Evolutionary conservation across 2,888 invertebrate species (phyloP), one percentile per base, ranked within the genome.

Genomic region (Drosophila bunnanda): DNA sequence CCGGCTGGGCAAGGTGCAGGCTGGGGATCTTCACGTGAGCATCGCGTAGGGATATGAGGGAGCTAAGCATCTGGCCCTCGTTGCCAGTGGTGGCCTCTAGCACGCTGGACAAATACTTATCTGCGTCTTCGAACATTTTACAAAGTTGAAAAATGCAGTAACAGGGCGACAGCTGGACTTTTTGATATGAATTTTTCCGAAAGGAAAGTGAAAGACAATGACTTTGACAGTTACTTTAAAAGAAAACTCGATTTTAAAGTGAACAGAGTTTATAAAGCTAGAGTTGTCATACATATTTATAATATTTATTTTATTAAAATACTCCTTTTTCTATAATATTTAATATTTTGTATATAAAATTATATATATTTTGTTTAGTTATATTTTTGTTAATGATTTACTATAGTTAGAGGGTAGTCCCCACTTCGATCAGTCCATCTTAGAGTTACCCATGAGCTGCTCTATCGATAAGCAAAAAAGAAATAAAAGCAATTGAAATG

Each of bases 401-500:
- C 4, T 25, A 25, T 25, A n/a, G n/a, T n/a, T n/a, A n/a, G n/a
- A 52, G 53, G 28, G 58, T 54, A 55, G 12, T 5, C 2, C 2
- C 1, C n/a, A 9, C 13, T 25, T 57, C 57, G 6, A 34, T 34
- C 10, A 34, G 25, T 13, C 13, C n/a, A 22, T 5, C 36, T 13
- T n/a, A n/a, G n/a, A n/a, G 13, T 28, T 36, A 28, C 10, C 15
- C 9, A 22, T 50, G 25, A 34, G n/a, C n/a, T n/a, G 2, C 36
- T 39, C 8, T n/a, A 41, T 32, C 17, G 59, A 60, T 58, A 57
- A 59, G 39, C 36, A 2, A 22, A 46, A 32, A 38, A 30, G n/a
- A n/a, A n/a, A n/a, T n/a, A 44, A 64, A 30, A 56, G 82, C 85
- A 81, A 82, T 82, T 81, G 73, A 87, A 78, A 76, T 87, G 76